Percentiles rank a stretch among this genome's conserved stretches.
Evolutionary conservation across 1,140 invertebrate species (phyloP).

Genomic region (Armadillidium nasatum): DNA sequence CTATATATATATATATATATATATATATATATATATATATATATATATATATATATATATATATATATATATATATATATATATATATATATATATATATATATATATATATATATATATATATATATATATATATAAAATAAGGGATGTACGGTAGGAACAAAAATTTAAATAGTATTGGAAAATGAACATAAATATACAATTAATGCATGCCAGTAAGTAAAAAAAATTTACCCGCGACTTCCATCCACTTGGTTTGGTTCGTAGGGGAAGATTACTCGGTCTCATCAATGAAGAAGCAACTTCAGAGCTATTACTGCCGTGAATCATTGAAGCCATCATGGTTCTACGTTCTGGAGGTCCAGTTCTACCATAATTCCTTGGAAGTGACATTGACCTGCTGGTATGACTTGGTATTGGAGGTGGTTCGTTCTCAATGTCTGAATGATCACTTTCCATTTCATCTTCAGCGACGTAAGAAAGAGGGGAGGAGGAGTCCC

Average conservation of each 20-base stretch:
- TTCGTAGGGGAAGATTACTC: constrained; percentile 44
- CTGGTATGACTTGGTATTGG: constrained; percentile 4
- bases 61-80: too few species aligned
- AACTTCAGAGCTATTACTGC: constrained; percentile 25
- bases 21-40: too few species aligned
- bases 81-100: too few species aligned
- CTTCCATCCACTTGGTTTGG: constrained; percentile 37
- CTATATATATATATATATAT: too few species aligned
- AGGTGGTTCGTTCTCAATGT: constrained; percentile 33
- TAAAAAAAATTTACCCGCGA: background rate
- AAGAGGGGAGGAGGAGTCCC: constrained; percentile 37
- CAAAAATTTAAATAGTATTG: too few species aligned
- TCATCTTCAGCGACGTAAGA: constrained; percentile 40
- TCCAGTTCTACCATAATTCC: constrained; percentile 38
- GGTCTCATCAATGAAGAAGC: constrained; percentile 34
- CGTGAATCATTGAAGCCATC: constrained; percentile 34
- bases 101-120: too few species aligned
- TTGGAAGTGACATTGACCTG: constrained; percentile 40
- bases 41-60: too few species aligned
- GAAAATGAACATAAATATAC: too few species aligned
- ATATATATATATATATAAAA: too few species aligned
- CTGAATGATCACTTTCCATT: constrained; percentile 36
- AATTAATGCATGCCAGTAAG: background rate
- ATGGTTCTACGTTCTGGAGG: constrained; percentile 31
- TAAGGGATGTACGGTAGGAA: too few species aligned